These are phyloP conservation scores for Erythrocercus mccallii DNA, from an alignment of 2,113 vertebrate species.

Conservation along the genomic window DNA sequence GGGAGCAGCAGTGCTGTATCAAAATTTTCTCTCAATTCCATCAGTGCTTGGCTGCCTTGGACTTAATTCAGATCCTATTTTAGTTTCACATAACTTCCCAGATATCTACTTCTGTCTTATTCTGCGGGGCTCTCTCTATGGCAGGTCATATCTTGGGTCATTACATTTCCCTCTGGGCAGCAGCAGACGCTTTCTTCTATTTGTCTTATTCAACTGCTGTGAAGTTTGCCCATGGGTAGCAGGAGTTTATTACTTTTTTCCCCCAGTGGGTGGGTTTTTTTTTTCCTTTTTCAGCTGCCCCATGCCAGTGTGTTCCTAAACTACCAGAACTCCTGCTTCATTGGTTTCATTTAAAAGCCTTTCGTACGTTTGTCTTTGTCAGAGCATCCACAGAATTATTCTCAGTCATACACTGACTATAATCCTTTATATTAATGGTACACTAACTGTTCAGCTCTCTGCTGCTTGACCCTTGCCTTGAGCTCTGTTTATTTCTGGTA, in stretches of 20 bases:
- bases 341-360: conserved; percentile 39
- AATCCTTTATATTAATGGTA: conserved; percentile 49
- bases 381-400: conserved; percentile 7
- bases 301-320: not conserved
- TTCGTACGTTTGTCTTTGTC: not conserved
- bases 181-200: conserved; percentile 54
- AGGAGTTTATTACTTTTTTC: conserved; percentile 48
- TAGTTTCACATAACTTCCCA: conserved; percentile 31
- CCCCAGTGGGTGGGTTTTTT: not conserved
- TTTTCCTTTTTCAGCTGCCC: not conserved
- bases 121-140: not conserved
- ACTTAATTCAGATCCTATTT: conserved; percentile 47
- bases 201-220: conserved; percentile 58
- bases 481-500: conserved; percentile 42
- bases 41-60: not conserved
- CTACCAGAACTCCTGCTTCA: conserved; percentile 30
- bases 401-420: not conserved
- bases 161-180: conserved; percentile 68
- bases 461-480: conserved; percentile 51
- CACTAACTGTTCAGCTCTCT: conserved; percentile 27
- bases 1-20: not conserved
- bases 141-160: conserved; percentile 72
- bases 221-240: conserved; percentile 52
- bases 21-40: not conserved
- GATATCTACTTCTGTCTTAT: conserved; percentile 32